Conservation (phyloP, 1,140 invertebrate species). For the Scaptomyza pallida region DNA sequence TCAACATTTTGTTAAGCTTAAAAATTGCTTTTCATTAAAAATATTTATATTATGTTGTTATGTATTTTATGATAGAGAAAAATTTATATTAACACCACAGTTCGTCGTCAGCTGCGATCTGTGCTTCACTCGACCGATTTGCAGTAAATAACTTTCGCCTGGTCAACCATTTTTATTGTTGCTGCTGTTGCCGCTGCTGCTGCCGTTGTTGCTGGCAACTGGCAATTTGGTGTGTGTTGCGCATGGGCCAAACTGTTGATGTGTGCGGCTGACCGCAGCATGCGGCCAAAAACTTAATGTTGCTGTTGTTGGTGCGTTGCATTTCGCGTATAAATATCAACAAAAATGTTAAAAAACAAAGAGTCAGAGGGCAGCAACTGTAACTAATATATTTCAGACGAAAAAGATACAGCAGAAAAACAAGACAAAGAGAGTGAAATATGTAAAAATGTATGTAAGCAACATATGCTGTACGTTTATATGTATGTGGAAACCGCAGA, state of each 20-base stretch:
- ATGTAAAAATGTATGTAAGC: slow-evolving; percentile 1
- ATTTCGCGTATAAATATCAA: slow-evolving; percentile 63
- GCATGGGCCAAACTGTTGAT: slow-evolving; percentile 53
- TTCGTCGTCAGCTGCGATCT: slow-evolving; percentile 55
- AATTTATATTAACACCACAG: not conserved
- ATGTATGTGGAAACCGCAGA: not conserved
- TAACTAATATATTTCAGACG: slow-evolving; percentile 72
- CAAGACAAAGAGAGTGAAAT: slow-evolving; percentile 8
- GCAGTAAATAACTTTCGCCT: slow-evolving; percentile 79
- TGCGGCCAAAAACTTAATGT: slow-evolving; percentile 44
- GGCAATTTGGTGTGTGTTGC: slow-evolving; percentile 23
- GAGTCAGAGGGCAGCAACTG: slow-evolving; percentile 52
- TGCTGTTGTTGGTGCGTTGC: slow-evolving; percentile 46
- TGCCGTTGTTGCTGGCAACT: slow-evolving; percentile 30
- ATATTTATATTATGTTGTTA: too few species aligned
- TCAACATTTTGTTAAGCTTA: too few species aligned
- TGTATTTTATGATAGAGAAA: too few species aligned
- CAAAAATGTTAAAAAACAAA: slow-evolving; percentile 19
- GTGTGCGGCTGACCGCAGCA: slow-evolving; percentile 77
- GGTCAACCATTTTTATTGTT: slow-evolving; percentile 51
- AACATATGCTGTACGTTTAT: not conserved
- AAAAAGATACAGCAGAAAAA: slow-evolving; percentile 7
- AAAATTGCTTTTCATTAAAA: too few species aligned
- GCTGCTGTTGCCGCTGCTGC: slow-evolving; percentile 7
- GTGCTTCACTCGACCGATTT: slow-evolving; percentile 70